phyloP scores from a whole-genome alignment of 64 coral and sea anemone species.

The Porites australiensis region DNA sequence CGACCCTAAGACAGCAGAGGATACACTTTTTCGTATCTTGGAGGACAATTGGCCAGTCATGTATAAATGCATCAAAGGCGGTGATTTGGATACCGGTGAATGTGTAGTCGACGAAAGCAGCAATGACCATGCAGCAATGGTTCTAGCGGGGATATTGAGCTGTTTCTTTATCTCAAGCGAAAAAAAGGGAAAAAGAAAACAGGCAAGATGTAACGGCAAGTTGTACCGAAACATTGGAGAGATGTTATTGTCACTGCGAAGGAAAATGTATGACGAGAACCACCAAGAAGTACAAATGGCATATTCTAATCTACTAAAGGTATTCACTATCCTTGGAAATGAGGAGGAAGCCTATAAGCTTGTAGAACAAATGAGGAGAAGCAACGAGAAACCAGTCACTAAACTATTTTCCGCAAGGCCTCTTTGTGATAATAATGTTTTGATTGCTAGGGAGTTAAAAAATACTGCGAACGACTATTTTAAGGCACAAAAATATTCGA shows the following conservation, averaged over 20 bases:
- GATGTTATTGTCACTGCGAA: neutral
- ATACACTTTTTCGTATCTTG: neutral
- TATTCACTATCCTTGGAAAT: neutral
- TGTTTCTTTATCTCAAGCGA: neutral
- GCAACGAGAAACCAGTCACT: neutral
- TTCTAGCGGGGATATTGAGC: neutral
- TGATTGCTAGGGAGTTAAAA: neutral
- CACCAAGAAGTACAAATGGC: neutral
- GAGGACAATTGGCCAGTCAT: neutral
- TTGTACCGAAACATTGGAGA: neutral
- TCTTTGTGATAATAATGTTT: neutral
- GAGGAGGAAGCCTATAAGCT: neutral
- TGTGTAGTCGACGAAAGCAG: neutral
- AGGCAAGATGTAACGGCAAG: neutral
- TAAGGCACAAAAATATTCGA: neutral
- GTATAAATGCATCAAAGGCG: neutral
- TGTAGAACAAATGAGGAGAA: neutral
- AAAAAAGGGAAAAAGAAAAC: neutral
- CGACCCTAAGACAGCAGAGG: neutral
- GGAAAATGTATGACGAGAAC: neutral
- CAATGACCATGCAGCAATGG: neutral
- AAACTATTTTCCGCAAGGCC: neutral
- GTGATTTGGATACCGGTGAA: neutral
- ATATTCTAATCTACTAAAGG: neutral
- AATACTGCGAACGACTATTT: neutral